Evolutionary conservation across 2,888 invertebrate species (phyloP).

Genomic region (Pristionchus maxplancki): DNA sequence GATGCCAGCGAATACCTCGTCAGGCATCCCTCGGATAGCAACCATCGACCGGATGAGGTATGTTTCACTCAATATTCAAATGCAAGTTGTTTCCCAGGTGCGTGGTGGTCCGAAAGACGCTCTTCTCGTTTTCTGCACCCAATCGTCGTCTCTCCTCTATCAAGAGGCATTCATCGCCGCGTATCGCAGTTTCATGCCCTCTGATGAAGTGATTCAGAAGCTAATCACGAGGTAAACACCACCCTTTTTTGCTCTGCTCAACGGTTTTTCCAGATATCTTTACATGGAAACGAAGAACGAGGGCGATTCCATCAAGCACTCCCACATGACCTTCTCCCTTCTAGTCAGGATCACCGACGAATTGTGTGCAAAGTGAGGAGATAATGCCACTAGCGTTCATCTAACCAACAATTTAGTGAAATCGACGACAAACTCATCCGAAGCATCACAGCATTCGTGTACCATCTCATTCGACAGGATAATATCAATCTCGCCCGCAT

Average conservation of each 20-base stretch:
- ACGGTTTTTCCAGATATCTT: constrained; percentile 65
- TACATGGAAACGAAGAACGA: constrained; percentile 66
- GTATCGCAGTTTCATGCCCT: constrained; percentile 81
- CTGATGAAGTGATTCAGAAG: constrained; percentile 72
- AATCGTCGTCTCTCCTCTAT: constrained; percentile 87
- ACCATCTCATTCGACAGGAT: constrained; percentile 91
- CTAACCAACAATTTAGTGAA: not conserved
- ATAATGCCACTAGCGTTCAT: not conserved
- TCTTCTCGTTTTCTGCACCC: constrained; percentile 94
- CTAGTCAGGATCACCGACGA: constrained; percentile 95
- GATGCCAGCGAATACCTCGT: constrained; percentile 73
- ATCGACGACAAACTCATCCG: constrained; percentile 59
- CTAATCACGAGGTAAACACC: constrained; percentile 67
- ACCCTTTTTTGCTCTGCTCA: not conserved
- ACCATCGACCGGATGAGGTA: constrained; percentile 51
- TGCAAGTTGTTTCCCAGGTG: constrained; percentile 82
- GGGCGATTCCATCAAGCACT: constrained; percentile 83
- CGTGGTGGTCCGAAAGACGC: constrained; percentile 95
- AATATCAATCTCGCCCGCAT: constrained; percentile 88
- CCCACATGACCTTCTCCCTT: constrained; percentile 91
- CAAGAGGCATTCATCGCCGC: constrained; percentile 98
- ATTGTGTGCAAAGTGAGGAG: constrained; percentile 80
- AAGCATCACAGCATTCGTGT: constrained; percentile 90
- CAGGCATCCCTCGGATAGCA: constrained; percentile 53
- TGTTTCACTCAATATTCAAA: not conserved